These are phyloP conservation scores for Limanda limanda DNA, from an alignment of 2,113 vertebrate genomes.

Conservation along the genomic window DNA sequence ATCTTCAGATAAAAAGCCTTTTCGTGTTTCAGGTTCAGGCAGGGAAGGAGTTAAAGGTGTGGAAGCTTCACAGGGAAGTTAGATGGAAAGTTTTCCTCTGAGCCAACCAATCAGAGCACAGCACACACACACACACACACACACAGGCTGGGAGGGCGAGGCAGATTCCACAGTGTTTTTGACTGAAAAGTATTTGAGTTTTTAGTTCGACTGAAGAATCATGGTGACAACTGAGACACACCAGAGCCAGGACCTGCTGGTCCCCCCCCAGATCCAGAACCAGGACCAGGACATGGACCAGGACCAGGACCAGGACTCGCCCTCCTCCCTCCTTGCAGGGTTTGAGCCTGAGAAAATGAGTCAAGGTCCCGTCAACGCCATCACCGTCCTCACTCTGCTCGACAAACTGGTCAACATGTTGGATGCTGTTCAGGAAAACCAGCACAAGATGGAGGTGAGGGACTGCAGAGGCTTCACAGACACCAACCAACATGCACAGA, in stretches of 20 bases:
- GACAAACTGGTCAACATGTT: slow-evolving; percentile 96
- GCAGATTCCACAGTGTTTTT: not conserved
- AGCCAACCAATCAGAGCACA: slow-evolving; percentile 50
- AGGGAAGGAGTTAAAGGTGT: slow-evolving; percentile 68
- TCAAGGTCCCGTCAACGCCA: slow-evolving; percentile 89
- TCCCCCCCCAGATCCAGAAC: slow-evolving; percentile 62
- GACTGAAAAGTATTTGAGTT: slow-evolving; percentile 10
- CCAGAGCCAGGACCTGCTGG: slow-evolving; percentile 81
- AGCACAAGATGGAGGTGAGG: slow-evolving; percentile 90
- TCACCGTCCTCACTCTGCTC: slow-evolving; percentile 93
- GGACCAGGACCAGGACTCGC: slow-evolving; percentile 59
- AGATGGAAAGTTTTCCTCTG: slow-evolving; percentile 59
- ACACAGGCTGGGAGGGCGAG: not conserved
- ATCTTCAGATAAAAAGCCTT: not conserved
- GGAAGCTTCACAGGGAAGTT: slow-evolving; percentile 46
- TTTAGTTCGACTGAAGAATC: slow-evolving; percentile 2
- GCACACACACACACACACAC: slow-evolving; percentile 35
- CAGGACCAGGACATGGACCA: slow-evolving; percentile 63
- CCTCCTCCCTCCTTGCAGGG: slow-evolving; percentile 18
- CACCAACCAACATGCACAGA: not conserved
- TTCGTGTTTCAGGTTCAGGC: slow-evolving; percentile 1
- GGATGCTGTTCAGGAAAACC: slow-evolving; percentile 91
- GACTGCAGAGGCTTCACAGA: not conserved
- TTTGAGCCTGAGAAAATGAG: slow-evolving; percentile 52
- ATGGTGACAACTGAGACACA: slow-evolving; percentile 76